Evolutionary conservation across 2,888 invertebrate genomes (phyloP).

Genomic region (Aleiodes alternator): DNA sequence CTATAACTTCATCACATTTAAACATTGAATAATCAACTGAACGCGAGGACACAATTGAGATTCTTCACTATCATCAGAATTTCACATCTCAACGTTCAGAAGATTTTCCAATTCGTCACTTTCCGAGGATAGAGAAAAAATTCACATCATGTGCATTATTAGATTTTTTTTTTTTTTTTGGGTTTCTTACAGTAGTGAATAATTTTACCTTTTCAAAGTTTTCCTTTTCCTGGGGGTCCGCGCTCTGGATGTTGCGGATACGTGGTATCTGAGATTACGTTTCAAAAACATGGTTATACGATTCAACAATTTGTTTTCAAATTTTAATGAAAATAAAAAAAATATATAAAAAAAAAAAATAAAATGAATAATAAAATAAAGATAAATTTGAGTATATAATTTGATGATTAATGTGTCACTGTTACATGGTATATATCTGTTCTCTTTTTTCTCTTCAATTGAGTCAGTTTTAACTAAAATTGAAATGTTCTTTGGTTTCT

Average conservation of each 20-base stretch:
- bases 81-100: constrained; percentile 30
- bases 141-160: constrained; percentile 26
- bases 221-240: constrained; percentile 80
- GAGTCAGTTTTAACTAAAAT: constrained; percentile 1
- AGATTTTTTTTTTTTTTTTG: constrained; percentile 37
- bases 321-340: constrained; percentile 26
- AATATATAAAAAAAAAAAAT: not conserved
- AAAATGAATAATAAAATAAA: too few species aligned
- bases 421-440: not conserved
- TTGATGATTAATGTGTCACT: constrained; percentile 37
- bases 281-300: constrained; percentile 71
- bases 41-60: constrained; percentile 44
- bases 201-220: constrained; percentile 81
- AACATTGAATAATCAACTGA: constrained; percentile 35
- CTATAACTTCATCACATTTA: constrained; percentile 27
- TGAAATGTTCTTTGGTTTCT: not conserved
- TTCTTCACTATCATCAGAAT: constrained; percentile 13
- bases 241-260: constrained; percentile 75
- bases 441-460: not conserved
- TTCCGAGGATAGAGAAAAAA: not conserved
- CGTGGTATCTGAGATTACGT: constrained; percentile 74
- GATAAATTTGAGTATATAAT: constrained; percentile 45
- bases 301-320: constrained; percentile 53
- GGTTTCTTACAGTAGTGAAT: constrained; percentile 63
- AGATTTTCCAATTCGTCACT: constrained; percentile 46